These are phyloP conservation scores for Masticophis lateralis DNA, from an alignment of 2,797 vertebrate species.

Conservation along the genomic window DNA sequence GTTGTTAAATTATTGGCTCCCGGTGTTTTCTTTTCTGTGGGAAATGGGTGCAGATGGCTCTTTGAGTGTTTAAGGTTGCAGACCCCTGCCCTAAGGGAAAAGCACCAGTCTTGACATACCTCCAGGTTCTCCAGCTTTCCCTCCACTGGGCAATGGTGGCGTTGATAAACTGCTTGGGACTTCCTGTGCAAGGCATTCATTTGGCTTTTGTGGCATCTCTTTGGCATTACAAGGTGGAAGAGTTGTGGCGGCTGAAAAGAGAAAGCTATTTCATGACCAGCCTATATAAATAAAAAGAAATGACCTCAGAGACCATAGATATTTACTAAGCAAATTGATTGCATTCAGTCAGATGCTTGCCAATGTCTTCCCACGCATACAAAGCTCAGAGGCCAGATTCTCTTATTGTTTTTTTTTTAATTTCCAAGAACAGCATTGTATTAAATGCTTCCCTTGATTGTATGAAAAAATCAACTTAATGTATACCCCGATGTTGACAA, in stretches of 20 bases:
- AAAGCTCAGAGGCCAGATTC: neutral
- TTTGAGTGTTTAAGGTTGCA: too few relatives aligned
- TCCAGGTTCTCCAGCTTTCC: slow-evolving; percentile 68
- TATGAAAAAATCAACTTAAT: neutral
- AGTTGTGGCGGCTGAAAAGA: slow-evolving; percentile 79
- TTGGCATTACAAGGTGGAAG: slow-evolving; percentile 85
- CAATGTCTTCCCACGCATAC: neutral
- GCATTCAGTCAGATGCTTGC: neutral
- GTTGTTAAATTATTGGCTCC: too few relatives aligned
- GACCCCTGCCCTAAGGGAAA: slow-evolving; percentile 19
- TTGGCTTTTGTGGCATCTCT: slow-evolving; percentile 79
- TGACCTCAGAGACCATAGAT: neutral
- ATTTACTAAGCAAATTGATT: neutral
- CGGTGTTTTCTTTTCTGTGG: too few relatives aligned
- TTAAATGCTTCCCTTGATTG: neutral
- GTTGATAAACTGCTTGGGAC: slow-evolving; percentile 77
- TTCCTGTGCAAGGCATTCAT: slow-evolving; percentile 77
- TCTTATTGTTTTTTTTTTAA: neutral
- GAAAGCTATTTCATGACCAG: slow-evolving; percentile 12
- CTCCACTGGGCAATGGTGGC: slow-evolving; percentile 81
- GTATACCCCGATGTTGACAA: neutral
- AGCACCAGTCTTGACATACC: slow-evolving; percentile 61
- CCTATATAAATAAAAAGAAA: neutral
- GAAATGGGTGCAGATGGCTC: too few relatives aligned
- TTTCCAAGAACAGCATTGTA: neutral